phyloP scores from a whole-genome alignment of 2,113 vertebrate genomes.

The Ursus arctos region DNA sequence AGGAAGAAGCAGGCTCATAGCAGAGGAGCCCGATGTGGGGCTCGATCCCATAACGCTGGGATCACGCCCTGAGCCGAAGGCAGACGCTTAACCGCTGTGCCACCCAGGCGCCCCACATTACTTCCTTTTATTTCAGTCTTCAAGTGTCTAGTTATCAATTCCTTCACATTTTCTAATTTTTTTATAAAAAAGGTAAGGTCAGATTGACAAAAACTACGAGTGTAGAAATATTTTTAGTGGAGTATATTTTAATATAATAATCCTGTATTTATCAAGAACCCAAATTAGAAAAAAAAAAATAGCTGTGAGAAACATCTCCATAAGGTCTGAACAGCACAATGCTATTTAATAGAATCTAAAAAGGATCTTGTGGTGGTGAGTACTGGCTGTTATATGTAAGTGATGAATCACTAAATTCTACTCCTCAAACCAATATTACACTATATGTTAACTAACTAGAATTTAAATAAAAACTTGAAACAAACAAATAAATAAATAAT shows the following conservation, averaged over 20 bases:
- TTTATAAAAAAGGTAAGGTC: neutral
- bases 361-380: neutral
- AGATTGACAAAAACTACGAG: neutral
- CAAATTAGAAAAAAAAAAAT: neutral
- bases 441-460: neutral
- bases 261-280: neutral
- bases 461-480: neutral
- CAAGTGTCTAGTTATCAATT: neutral
- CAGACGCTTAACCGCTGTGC: no score
- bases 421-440: neutral
- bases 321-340: neutral
- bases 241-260: neutral
- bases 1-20: no score
- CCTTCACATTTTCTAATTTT: neutral
- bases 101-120: neutral
- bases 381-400: neutral
- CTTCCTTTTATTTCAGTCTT: neutral
- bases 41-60: no score
- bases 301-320: neutral
- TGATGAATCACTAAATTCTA: neutral
- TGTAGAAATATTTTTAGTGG: neutral
- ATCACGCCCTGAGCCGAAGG: no score
- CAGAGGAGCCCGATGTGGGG: no score
- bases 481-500: neutral
- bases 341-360: neutral